A percentile compares a stretch with the other conserved stretches of the same genome.
These are phyloP conservation scores for Erythrocebus patas DNA, from an alignment of 2,113 vertebrate genomes.

Conservation along the genomic window DNA sequence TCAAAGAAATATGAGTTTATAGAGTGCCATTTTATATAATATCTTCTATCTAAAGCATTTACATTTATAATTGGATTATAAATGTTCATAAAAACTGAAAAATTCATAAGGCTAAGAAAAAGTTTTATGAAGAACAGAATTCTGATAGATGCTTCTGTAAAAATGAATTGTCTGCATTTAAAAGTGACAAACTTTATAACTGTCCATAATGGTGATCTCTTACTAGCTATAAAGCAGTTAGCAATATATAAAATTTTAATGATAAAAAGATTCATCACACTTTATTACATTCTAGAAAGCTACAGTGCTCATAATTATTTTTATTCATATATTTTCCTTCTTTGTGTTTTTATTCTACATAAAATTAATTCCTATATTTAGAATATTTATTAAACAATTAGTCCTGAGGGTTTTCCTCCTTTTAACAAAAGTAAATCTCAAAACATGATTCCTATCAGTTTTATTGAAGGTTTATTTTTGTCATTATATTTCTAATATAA, in stretches of 20 bases:
- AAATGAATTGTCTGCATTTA: constrained; percentile 64
- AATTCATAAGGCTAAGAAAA: constrained; percentile 49
- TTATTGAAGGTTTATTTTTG: background rate
- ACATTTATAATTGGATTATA: constrained; percentile 46
- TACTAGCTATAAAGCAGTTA: constrained; percentile 67
- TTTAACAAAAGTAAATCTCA: background rate
- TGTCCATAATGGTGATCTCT: constrained; percentile 70
- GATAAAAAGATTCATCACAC: constrained; percentile 58
- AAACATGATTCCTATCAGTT: background rate
- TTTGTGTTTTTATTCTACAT: constrained; percentile 47
- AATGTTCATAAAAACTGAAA: constrained; percentile 58
- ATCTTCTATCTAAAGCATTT: constrained; percentile 25
- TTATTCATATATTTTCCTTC: constrained; percentile 14
- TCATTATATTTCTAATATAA: background rate
- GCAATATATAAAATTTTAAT: constrained; percentile 37
- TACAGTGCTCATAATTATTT: constrained; percentile 34
- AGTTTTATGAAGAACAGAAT: constrained; percentile 67
- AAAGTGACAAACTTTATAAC: constrained; percentile 67
- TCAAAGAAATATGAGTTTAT: background rate
- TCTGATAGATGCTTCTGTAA: constrained; percentile 55
- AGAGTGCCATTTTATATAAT: background rate
- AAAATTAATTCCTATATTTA: constrained; percentile 17
- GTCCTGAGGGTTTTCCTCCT: background rate
- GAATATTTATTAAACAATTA: constrained; percentile 7
- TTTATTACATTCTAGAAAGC: constrained; percentile 46